These are phyloP conservation scores for Halesus radiatus DNA, from an alignment of 1,140 invertebrate species.

Conservation along the genomic window DNA sequence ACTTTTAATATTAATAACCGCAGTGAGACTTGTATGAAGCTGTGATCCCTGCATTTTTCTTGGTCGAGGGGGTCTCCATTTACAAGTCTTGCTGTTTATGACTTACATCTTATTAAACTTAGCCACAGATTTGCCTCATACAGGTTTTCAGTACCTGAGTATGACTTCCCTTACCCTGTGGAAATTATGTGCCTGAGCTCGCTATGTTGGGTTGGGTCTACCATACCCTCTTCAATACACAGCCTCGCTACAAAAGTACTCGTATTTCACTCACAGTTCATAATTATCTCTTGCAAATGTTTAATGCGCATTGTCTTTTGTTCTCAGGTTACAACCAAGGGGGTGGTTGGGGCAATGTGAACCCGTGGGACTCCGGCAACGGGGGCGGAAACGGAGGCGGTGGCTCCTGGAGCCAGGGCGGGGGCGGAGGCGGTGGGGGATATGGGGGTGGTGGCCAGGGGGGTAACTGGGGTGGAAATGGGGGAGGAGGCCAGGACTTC, in stretches of 20 bases:
- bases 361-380: constrained; percentile 68
- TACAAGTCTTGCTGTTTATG: background rate
- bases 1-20: background rate
- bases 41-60: background rate
- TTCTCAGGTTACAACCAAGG: constrained; percentile 61
- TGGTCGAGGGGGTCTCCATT: too few relatives aligned
- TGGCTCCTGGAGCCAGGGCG: constrained; percentile 59
- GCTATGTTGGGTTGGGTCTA: constrained; percentile 52
- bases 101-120: background rate
- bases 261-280: background rate
- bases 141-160: constrained; percentile 28
- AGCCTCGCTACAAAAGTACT: constrained; percentile 45
- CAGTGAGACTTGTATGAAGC: background rate
- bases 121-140: constrained; percentile 52
- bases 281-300: background rate
- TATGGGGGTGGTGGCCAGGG: constrained; percentile 60
- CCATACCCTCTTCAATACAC: constrained; percentile 48
- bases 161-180: constrained; percentile 55
- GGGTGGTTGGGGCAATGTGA: constrained; percentile 64
- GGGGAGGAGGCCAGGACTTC: constrained; percentile 75
- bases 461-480: constrained; percentile 67
- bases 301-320: background rate
- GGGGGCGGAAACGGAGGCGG: constrained; percentile 61
- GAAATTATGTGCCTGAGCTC: constrained; percentile 50
- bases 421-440: constrained; percentile 61